Base-by-base conservation (phyloP, 64 coral and sea anemone genomes). In the Dendrophyllia cribrosa region DNA sequence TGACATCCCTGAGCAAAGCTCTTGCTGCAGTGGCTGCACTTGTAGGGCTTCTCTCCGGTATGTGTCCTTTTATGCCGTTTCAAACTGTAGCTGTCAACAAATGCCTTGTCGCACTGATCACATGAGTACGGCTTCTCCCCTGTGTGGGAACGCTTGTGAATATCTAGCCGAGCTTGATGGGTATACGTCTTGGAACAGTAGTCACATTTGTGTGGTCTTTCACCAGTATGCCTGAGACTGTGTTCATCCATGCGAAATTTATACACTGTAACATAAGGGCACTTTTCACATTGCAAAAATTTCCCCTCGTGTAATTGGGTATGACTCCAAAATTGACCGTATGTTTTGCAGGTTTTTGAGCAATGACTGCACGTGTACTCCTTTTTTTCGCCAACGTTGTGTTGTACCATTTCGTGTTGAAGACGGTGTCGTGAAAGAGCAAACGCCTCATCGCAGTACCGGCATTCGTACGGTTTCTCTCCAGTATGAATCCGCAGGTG, bases 1-100 rank as follows among this genome's bases (percentile, higher is more conserved):
- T 76, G 74, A 51, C 74, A 76, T 51, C 74, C 74, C 46, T 76
- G 74, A 20, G 74, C 74, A 45, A 76, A 76, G 47, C 74, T 52
- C 43, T 76, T 76, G 9, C 48, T 52, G 48, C 74, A 76, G 48
- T 53, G 51, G 16, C 48, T 76, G 48, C 74, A 76, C 20, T 76
- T 76, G 74, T 76, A 51, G 16, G 74, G 74, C 20, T 76, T 76
- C 9, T 76, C 74, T 51, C 74, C 74, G 6, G 48, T 76, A 43
- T 76, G 74, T 51, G 74, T 76, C 19, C 47, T 20, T 7, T 21
- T 45, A 76, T 76, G 74, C 5, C 48, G 47, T 17, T 76, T 76
- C 6, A 52, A 15, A 51, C 48, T 76, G 46, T 76, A 76, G 47
- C 74, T 76, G 19, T 76, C 74, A 76, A 76, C 19, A 76, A 76